phyloP scores from a whole-genome alignment of 1,140 invertebrate genomes.

The Ceratitis capitata region DNA sequence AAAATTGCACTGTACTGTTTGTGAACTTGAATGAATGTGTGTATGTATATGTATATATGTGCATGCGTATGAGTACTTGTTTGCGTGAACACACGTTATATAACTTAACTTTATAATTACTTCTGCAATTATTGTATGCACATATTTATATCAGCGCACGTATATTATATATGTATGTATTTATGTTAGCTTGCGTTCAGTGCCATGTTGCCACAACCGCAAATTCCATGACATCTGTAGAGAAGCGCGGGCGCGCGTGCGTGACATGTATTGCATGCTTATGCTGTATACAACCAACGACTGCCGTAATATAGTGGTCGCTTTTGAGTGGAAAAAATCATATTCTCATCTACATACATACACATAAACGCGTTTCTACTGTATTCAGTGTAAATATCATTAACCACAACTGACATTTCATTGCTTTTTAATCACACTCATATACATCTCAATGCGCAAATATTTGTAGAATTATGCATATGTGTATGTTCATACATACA shows the following conservation, averaged over 20 bases:
- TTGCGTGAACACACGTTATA: too few relatives aligned
- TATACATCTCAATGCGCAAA: background rate
- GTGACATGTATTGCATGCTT: background rate
- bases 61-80: too few relatives aligned
- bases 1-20: too few relatives aligned
- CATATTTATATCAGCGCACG: too few relatives aligned
- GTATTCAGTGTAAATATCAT: background rate
- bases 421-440: conserved; percentile 9
- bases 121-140: background rate
- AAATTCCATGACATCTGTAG: background rate
- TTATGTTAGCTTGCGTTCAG: background rate
- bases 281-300: background rate
- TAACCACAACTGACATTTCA: conserved; percentile 27
- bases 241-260: background rate
- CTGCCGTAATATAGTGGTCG: background rate
- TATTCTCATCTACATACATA: background rate
- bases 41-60: too few relatives aligned
- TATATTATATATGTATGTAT: background rate
- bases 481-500: background rate
- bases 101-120: conserved; percentile 4
- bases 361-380: too few relatives aligned
- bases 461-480: too few relatives aligned
- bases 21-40: too few relatives aligned
- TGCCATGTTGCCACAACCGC: background rate
- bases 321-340: background rate